Conservation (phyloP, 2,797 vertebrate genomes). For the Neosilurus mollespiculum region DNA sequence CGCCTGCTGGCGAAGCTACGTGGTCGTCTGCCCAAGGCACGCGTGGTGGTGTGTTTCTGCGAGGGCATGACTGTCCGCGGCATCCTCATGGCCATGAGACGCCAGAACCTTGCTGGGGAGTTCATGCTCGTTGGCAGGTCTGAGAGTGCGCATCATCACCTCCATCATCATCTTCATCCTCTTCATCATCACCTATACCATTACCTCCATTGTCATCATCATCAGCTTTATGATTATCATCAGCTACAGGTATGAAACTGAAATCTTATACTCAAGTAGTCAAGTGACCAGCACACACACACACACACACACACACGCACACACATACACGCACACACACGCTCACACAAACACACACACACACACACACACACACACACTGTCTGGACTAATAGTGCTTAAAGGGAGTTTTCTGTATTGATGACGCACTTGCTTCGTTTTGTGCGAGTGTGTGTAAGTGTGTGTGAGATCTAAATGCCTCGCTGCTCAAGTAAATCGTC, state of each 20-base stretch:
- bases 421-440: not conserved
- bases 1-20: conserved; percentile 87
- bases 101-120: conserved; percentile 86
- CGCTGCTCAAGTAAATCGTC: conserved; percentile 15
- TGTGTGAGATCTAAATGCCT: conserved; percentile 16
- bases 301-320: not conserved
- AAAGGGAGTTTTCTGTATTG: not conserved
- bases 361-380: not conserved
- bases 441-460: not conserved
- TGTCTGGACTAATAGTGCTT: conserved; percentile 3
- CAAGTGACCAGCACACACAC: not conserved
- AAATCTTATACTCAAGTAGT: not conserved
- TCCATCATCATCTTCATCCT: not conserved
- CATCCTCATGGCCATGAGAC: conserved; percentile 95
- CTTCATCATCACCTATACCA: not conserved
- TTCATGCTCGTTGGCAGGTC: conserved; percentile 95
- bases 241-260: not conserved
- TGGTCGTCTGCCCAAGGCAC: conserved; percentile 90
- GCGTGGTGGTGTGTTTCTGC: conserved; percentile 98
- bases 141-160: conserved; percentile 38
- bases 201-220: too few species aligned
- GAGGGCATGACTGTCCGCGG: conserved; percentile 98
- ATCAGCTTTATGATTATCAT: not conserved
- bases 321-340: conserved; percentile 24
- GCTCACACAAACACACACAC: conserved; percentile 6